Conservation (phyloP, 2,888 invertebrate species). For the Azorinus chamasolen region DNA sequence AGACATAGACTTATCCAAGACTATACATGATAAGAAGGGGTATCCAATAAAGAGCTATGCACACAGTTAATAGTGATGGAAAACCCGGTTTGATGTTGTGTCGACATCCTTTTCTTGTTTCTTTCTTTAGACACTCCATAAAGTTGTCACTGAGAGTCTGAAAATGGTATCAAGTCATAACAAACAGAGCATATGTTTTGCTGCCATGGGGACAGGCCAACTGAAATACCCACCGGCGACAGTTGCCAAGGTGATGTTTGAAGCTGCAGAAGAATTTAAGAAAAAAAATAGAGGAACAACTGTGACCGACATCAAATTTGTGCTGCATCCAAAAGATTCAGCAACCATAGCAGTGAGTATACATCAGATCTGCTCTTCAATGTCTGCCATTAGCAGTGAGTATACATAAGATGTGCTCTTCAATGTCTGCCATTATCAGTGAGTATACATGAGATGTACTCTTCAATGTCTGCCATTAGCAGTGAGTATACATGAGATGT, state of each 20-base stretch:
- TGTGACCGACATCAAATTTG: slow-evolving; percentile 47
- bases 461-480: too few species aligned
- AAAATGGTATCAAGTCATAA: slow-evolving; percentile 29
- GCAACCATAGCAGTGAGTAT: slow-evolving; percentile 39
- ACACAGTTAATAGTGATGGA: too few species aligned
- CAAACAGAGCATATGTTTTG: slow-evolving; percentile 42
- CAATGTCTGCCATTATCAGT: too few species aligned
- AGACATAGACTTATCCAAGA: too few species aligned
- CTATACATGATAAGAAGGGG: too few species aligned
- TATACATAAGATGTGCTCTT: too few species aligned
- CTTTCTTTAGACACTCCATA: slow-evolving; percentile 34
- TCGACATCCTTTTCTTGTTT: slow-evolving; percentile 1
- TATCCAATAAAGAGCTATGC: too few species aligned
- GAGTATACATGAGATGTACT: too few species aligned
- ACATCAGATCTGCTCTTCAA: neutral
- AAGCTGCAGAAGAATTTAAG: slow-evolving; percentile 49
- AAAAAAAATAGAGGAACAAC: slow-evolving; percentile 14
- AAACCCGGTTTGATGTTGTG: too few species aligned
- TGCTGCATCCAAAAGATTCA: slow-evolving; percentile 45
- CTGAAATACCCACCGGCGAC: slow-evolving; percentile 40
- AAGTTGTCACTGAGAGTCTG: slow-evolving; percentile 32
- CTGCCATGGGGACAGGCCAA: slow-evolving; percentile 55
- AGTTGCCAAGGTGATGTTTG: slow-evolving; percentile 52
- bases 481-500: too few species aligned
- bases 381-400: too few species aligned